Evolutionary conservation across 1,140 invertebrate genomes (phyloP), one percentile per base, ranked within the genome.

Genomic region (Drosophila repleta): DNA sequence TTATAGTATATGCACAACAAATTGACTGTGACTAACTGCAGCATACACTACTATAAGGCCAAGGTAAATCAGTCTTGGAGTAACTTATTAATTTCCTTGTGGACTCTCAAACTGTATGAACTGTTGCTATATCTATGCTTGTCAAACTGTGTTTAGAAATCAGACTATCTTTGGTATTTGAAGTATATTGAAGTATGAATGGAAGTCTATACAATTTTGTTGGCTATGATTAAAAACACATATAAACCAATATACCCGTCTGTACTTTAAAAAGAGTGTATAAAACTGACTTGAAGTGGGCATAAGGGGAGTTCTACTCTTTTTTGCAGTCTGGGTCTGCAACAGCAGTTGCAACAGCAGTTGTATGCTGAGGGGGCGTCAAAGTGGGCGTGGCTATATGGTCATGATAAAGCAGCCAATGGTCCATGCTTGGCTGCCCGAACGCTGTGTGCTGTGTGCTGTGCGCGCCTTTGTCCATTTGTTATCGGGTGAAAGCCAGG

Each of bases 401-500:
- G 13, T 13, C 43, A 24, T 26, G 18, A 15, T 20, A 15, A 20
- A 26, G 18, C 21, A 17, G 20, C 48, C 43, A 64, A 37, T n/a
- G 21, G 32, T 39, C 11, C 48, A 82, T 72, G 78, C 43, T 66
- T 69, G 46, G 66, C 49, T 77, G 49, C 5, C 49, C 32, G 11
- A 35, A 13, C 32, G 11, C 32, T 48, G 53, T 56, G 39, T n/a
- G 39, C 13, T 7, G 37, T 43, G 26, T 26, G 26, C 1, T 60
- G 63, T 17, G 32, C 41, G 37, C 43, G 39, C 4, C n/a, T n/a
- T 56, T 43, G 26, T 21, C 46, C 35, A 20, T 62, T 41, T 26
- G 43, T 46, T 61, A 53, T 76, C 46, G 18, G 76, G 80, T 70
- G 80, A 84, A 84, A 84, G 79, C 72, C 71, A 43, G 32, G 32